phyloP scores from a whole-genome alignment of 2,113 vertebrate species.

The Malurus melanocephalus region DNA sequence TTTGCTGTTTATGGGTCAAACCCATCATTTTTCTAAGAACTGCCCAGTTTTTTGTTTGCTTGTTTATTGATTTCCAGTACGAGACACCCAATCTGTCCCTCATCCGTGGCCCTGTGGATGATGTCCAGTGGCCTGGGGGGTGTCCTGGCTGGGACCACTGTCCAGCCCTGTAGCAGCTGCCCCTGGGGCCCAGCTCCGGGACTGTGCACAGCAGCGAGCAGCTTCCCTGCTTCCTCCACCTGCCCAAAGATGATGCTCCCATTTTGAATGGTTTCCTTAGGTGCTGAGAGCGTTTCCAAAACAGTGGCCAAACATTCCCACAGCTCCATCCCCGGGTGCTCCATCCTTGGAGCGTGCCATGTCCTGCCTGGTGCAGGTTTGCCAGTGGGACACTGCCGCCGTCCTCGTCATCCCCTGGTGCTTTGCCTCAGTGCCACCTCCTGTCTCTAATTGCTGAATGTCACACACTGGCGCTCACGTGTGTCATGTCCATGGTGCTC shows the following conservation, averaged over 20 bases:
- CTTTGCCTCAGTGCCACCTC: background rate
- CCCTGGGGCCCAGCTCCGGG: background rate
- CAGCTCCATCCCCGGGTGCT: background rate
- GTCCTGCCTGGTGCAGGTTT: background rate
- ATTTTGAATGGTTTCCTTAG: background rate
- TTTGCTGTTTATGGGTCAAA: background rate
- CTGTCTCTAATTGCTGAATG: background rate
- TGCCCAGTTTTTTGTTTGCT: background rate
- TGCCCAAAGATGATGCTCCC: background rate
- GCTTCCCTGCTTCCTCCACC: background rate
- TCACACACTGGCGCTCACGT: accelerated
- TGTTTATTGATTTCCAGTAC: background rate
- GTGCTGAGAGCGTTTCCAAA: background rate
- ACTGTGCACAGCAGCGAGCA: background rate
- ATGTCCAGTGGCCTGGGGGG: background rate
- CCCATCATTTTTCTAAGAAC: background rate
- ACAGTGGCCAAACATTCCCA: background rate
- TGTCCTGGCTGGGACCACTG: background rate
- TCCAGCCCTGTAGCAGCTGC: background rate
- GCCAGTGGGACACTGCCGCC: accelerated
- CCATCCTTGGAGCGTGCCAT: accelerated
- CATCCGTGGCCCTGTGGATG: background rate
- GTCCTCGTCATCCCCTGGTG: background rate
- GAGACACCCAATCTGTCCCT: background rate
- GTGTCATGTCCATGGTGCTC: background rate